Evolutionary conservation across 1,140 invertebrate species (phyloP).

Genomic region (Drosophila mauritiana): DNA sequence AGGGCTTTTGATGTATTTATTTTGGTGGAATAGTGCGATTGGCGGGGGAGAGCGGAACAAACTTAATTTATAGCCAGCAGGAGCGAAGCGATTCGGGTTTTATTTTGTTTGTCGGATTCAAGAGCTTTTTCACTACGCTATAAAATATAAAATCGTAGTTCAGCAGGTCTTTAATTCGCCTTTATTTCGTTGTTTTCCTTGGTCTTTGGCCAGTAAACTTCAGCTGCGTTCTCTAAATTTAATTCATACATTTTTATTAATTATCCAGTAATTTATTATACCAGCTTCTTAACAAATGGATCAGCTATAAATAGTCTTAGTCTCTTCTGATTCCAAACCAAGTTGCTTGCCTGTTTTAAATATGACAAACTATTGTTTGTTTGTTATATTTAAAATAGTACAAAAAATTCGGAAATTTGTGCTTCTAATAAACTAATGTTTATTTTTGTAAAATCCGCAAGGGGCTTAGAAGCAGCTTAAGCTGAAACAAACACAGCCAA

Average conservation of each 20-base stretch:
- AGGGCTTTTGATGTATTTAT: slow-evolving; percentile 61
- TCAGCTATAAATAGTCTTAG: too few species aligned
- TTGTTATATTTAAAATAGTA: background rate
- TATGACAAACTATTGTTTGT: too few species aligned
- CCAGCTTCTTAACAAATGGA: background rate
- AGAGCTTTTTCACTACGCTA: slow-evolving; percentile 6
- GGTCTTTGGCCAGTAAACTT: background rate
- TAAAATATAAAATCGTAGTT: slow-evolving; percentile 7
- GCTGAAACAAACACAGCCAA: background rate
- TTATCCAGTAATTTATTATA: too few species aligned
- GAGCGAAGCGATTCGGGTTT: slow-evolving; percentile 1
- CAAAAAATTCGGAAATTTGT: too few species aligned
- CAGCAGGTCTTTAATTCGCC: slow-evolving; percentile 18
- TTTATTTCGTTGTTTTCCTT: background rate
- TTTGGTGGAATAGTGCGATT: slow-evolving; percentile 2
- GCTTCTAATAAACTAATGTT: too few species aligned
- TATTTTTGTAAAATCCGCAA: background rate
- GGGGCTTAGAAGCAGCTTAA: background rate
- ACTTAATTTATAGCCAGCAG: slow-evolving; percentile 34
- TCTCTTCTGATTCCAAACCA: background rate
- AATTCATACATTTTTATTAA: too few species aligned
- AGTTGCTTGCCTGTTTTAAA: background rate
- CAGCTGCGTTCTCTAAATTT: too few species aligned
- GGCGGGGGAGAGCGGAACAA: slow-evolving; percentile 8
- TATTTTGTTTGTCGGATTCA: slow-evolving; percentile 13